A percentile compares a stretch with the other conserved stretches of the same genome.
Conservation (phyloP, 2,888 invertebrate species). For the Sepiola atlantica region DNA sequence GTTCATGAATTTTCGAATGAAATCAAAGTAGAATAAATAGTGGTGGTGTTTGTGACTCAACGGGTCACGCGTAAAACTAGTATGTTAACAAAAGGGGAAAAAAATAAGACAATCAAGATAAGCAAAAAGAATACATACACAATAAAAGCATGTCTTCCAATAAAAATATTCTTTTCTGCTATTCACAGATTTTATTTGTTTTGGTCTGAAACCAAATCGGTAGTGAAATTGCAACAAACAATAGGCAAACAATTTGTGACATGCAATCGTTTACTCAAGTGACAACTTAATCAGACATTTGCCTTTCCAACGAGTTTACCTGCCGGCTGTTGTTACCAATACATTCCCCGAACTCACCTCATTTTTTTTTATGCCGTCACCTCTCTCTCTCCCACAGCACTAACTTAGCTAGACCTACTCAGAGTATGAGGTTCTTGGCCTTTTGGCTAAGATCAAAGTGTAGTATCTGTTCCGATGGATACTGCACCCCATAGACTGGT, state of each 20-base stretch:
- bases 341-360: not conserved
- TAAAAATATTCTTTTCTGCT: not conserved
- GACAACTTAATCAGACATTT: not conserved
- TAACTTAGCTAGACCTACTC: not conserved
- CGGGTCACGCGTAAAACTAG: too few species aligned
- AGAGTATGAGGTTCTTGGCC: too few species aligned
- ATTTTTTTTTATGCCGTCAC: not conserved
- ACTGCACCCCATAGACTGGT: too few species aligned
- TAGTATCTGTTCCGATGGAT: too few species aligned
- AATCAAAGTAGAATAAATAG: not conserved
- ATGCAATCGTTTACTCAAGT: conserved; percentile 32
- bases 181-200: not conserved
- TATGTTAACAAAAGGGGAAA: too few species aligned
- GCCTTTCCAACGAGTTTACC: not conserved
- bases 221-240: not conserved
- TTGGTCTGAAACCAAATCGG: not conserved
- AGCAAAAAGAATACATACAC: not conserved
- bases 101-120: not conserved
- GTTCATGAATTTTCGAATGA: too few species aligned
- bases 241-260: not conserved
- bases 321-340: not conserved
- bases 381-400: not conserved
- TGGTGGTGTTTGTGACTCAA: too few species aligned
- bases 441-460: too few species aligned
- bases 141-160: not conserved